These are phyloP conservation scores for Pipistrellus pygmaeus DNA, from an alignment of 2,797 vertebrate species.

Conservation along the genomic window DNA sequence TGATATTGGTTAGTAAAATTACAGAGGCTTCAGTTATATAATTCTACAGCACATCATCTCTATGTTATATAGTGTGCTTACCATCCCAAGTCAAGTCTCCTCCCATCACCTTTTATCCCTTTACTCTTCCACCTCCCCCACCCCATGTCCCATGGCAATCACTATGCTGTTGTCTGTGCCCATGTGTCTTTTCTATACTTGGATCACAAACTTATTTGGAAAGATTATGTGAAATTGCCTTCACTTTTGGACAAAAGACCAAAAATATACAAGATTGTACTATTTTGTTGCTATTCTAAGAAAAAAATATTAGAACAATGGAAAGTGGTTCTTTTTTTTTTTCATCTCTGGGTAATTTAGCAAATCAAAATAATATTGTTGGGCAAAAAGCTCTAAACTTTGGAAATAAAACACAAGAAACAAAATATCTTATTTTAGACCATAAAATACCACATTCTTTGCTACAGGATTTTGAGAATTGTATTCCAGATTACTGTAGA, in stretches of 20 bases:
- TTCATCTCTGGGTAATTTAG: neutral
- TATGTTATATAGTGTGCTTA: neutral
- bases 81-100: neutral
- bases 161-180: neutral
- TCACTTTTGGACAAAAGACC: neutral
- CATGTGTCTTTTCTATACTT: neutral
- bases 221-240: neutral
- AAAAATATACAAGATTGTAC: neutral
- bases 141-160: neutral
- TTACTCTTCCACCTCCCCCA: neutral
- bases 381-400: neutral
- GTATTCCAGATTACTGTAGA: constrained; percentile 53
- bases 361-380: neutral
- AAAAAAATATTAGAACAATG: constrained; percentile 25
- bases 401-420: constrained; percentile 42
- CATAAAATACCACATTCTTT: constrained; percentile 32
- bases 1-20: neutral
- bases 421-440: neutral
- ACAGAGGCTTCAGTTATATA: neutral
- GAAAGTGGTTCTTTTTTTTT: neutral
- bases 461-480: neutral
- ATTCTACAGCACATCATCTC: neutral
- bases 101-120: neutral
- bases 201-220: neutral
- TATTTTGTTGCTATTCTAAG: neutral